phyloP scores from a whole-genome alignment of 2,113 vertebrate species.

The Macquaria ambigua region DNA sequence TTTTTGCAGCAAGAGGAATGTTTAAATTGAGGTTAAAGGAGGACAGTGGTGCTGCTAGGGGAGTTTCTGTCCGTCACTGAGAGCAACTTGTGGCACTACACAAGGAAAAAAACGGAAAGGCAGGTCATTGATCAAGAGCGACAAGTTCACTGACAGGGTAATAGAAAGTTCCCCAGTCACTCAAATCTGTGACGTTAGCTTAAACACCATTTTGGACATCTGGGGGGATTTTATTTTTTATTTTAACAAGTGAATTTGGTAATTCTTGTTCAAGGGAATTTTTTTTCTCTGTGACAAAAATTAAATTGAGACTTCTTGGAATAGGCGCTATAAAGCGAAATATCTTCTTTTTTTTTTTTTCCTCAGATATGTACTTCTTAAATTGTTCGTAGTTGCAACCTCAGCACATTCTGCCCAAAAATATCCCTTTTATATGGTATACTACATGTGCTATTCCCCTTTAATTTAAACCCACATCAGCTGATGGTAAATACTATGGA shows the following conservation, averaged over 20 bases:
- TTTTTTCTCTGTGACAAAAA: too few relatives aligned
- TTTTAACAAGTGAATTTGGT: neutral
- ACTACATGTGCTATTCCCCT: neutral
- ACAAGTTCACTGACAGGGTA: neutral
- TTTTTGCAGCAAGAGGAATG: constrained; percentile 1
- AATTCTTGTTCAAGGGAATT: neutral
- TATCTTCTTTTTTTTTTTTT: neutral
- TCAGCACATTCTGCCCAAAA: neutral
- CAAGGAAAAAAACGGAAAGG: neutral
- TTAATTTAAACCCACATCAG: neutral
- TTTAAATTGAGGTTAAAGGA: constrained; percentile 15
- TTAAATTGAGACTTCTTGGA: neutral
- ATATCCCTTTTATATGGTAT: neutral
- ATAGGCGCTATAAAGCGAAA: neutral
- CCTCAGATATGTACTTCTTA: neutral
- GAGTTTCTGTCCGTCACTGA: constrained; percentile 7
- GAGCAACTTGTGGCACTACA: neutral
- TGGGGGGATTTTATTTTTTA: neutral
- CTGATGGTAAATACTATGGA: constrained; percentile 1
- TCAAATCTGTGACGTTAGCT: neutral
- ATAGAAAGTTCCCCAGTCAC: neutral
- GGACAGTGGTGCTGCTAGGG: neutral
- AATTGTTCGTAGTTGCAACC: neutral
- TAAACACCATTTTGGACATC: neutral
- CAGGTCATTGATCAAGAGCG: neutral